These are phyloP conservation scores for Clostera curtula DNA, from an alignment of 2,888 invertebrate species.

Conservation along the genomic window DNA sequence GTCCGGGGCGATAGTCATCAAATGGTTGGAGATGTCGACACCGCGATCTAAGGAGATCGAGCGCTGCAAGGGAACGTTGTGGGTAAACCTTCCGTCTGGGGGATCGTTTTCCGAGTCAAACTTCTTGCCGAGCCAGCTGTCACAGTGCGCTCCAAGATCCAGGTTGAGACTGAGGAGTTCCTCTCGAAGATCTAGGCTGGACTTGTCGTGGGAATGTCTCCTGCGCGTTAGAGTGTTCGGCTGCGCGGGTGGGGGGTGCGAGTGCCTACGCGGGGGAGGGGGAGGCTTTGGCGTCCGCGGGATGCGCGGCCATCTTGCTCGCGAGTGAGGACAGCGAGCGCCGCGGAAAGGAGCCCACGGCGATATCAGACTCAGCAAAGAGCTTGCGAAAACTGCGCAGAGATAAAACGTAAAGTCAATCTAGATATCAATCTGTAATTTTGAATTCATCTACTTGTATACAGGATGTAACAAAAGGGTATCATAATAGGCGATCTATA, in stretches of 20 bases:
- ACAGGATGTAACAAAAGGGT: no score
- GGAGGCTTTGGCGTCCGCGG: conserved; percentile 64
- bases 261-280: conserved; percentile 61
- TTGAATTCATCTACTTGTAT: no score
- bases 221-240: conserved; percentile 19
- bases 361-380: conserved; percentile 85
- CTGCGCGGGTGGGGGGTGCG: conserved; percentile 13
- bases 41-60: conserved; percentile 60
- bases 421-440: no score
- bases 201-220: conserved; percentile 35
- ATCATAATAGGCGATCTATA: no score
- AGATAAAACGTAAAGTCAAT: no score
- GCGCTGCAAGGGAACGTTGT: conserved; percentile 49
- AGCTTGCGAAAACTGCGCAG: conserved; percentile 88
- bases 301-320: conserved; percentile 82
- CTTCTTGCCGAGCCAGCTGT: conserved; percentile 51
- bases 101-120: conserved; percentile 32
- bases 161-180: conserved; percentile 50
- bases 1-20: conserved; percentile 45
- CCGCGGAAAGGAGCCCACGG: conserved; percentile 84
- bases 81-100: conserved; percentile 36
- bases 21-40: conserved; percentile 48
- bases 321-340: conserved; percentile 84
- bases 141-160: conserved; percentile 43
- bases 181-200: conserved; percentile 50